phyloP scores from a whole-genome alignment of 2,888 invertebrate species.

The Tetanocera ferruginea region DNA sequence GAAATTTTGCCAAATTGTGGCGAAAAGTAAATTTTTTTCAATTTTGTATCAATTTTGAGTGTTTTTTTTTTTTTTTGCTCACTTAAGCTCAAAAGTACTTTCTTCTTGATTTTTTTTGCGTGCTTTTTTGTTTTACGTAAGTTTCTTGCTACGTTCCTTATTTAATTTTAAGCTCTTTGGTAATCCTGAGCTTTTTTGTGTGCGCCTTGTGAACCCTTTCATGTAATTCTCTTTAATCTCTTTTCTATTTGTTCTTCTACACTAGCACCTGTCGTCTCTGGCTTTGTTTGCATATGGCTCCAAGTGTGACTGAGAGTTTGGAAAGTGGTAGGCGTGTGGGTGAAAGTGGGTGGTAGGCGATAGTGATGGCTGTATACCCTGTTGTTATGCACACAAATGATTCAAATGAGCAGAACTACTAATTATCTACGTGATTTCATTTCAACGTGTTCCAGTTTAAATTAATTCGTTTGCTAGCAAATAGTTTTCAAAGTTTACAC shows the following conservation, averaged over 20 bases:
- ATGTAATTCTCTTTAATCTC: slow-evolving; percentile 24
- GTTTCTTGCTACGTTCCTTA: background rate
- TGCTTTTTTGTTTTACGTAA: background rate
- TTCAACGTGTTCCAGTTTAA: background rate
- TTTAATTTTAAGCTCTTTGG: background rate
- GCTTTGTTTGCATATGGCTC: background rate
- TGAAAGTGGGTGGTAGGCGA: background rate
- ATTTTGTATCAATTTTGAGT: background rate
- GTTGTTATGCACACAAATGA: slow-evolving; percentile 10
- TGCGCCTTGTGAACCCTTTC: background rate
- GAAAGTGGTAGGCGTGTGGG: no score
- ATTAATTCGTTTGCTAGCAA: slow-evolving; percentile 34
- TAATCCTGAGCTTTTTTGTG: background rate
- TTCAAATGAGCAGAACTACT: slow-evolving; percentile 23
- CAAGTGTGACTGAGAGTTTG: background rate
- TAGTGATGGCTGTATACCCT: background rate
- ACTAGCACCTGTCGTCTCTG: background rate
- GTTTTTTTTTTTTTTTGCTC: background rate
- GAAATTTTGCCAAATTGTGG: background rate
- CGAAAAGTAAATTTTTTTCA: background rate
- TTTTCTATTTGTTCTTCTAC: slow-evolving; percentile 4
- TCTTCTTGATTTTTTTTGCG: background rate
- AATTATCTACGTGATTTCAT: slow-evolving; percentile 25
- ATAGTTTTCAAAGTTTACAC: slow-evolving; percentile 53
- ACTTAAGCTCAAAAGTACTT: background rate